phyloP scores from a whole-genome alignment of 2,113 vertebrate genomes.

The Cacatua alba region DNA sequence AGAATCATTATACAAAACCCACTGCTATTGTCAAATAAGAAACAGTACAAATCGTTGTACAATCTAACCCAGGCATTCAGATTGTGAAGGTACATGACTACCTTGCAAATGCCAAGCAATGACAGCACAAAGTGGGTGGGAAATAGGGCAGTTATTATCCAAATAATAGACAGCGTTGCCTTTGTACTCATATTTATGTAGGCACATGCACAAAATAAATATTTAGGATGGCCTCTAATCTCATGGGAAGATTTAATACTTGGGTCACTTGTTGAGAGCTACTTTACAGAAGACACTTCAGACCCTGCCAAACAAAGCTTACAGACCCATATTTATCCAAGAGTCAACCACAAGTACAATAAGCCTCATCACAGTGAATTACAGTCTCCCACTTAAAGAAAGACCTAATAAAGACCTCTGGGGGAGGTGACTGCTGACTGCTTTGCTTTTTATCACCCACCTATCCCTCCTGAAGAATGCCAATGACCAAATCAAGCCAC shows the following conservation, averaged over 20 bases:
- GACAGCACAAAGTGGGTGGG: too few relatives aligned
- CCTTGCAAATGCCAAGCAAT: too few relatives aligned
- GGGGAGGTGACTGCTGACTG: not conserved
- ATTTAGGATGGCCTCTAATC: not conserved
- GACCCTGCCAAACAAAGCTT: not conserved
- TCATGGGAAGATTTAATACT: not conserved
- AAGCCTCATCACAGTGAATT: not conserved
- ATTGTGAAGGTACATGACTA: too few relatives aligned
- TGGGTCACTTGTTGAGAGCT: not conserved
- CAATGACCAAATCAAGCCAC: not conserved
- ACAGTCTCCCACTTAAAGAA: not conserved
- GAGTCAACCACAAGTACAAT: not conserved
- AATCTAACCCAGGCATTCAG: too few relatives aligned
- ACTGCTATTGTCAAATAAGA: too few relatives aligned
- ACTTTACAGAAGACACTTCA: not conserved
- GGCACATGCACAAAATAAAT: not conserved
- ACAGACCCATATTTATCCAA: not conserved
- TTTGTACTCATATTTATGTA: not conserved
- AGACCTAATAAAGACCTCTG: not conserved
- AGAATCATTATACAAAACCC: too few relatives aligned
- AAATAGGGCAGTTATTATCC: too few relatives aligned
- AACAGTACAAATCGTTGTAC: too few relatives aligned
- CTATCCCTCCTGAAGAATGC: not conserved
- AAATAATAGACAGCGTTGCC: not conserved
- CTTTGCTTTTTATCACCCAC: not conserved